phyloP scores from a whole-genome alignment of 2,113 vertebrate species.

The Cyphomyrus plagiostoma region DNA sequence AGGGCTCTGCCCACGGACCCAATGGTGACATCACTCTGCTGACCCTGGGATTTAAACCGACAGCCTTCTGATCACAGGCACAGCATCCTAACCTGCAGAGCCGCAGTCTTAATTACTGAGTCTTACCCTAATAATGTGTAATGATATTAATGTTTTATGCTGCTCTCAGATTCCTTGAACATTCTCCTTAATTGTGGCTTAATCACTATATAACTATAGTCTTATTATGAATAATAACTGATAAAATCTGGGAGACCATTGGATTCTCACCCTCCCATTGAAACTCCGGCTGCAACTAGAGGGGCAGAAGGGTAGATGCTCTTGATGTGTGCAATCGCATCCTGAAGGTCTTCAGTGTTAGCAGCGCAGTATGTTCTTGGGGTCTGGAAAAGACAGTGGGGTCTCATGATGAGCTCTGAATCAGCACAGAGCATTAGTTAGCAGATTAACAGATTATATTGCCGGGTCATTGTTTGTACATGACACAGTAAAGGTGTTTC shows the following conservation, averaged over 20 bases:
- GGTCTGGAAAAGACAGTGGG: slow-evolving; percentile 59
- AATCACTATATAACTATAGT: background rate
- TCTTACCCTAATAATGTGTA: background rate
- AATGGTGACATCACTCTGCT: background rate
- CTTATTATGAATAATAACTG: background rate
- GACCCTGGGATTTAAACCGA: background rate
- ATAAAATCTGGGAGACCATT: background rate
- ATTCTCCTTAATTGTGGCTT: background rate
- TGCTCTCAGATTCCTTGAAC: background rate
- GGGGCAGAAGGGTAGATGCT: slow-evolving; percentile 65
- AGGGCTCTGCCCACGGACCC: background rate
- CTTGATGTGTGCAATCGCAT: slow-evolving; percentile 78
- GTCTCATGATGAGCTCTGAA: background rate
- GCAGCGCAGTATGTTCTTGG: slow-evolving; percentile 95
- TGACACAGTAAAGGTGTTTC: background rate
- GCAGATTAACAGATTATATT: background rate
- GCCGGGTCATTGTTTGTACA: background rate
- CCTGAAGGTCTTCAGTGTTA: slow-evolving; percentile 93
- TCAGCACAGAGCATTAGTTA: background rate
- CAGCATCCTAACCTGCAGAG: background rate
- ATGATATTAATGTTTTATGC: background rate
- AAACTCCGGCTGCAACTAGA: slow-evolving; percentile 88
- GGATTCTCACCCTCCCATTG: slow-evolving; percentile 92
- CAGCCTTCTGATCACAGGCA: background rate
- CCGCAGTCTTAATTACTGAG: background rate